Evolutionary conservation across 2,888 invertebrate species (phyloP), one percentile per base, ranked within the genome.

Genomic region (Leuctra nigra): DNA sequence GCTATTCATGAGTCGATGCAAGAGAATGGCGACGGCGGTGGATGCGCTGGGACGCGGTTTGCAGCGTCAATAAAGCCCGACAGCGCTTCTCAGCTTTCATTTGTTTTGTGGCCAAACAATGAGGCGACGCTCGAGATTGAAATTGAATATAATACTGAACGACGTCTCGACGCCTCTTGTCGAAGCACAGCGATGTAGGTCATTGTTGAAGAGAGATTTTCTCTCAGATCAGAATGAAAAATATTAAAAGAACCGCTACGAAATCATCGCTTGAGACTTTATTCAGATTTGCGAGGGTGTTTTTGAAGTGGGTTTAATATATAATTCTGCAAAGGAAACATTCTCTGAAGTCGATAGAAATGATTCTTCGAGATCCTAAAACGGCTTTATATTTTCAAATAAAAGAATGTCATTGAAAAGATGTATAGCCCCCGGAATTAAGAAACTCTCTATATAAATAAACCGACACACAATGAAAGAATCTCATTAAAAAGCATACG

Each of bases 21-120:
- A n/a, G n/a, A n/a, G n/a, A n/a, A n/a, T n/a, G n/a, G n/a, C n/a
- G n/a, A n/a, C n/a, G n/a, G n/a, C n/a, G n/a, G n/a, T n/a, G n/a
- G n/a, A n/a, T n/a, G n/a, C n/a, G n/a, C n/a, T n/a, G 39, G 39
- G 22, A 44, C 20, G 44, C 23, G 4, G 7, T 41, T 6, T 11
- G 6, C 11, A 29, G 44, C 44, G 44, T 44, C 44, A 44, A 44
- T 44, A 44, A 13, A 22, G 23, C 22, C 44, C 23, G 44, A 2
- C 38, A 48, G 54, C 57, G 48, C 54, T 53, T 57, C 57, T 57
- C 57, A 38, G 36, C 48, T 57, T 57, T 52, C 55, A 44, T 55
- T 58, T 58, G 58, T 58, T 58, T 57, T 58, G 58, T 55, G 58
- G 55, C 23, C 58, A 55, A 55, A 58, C 58, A 58, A 57, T 57